phyloP scores from a whole-genome alignment of 2,888 invertebrate species.

The Orthosia gracilis region DNA sequence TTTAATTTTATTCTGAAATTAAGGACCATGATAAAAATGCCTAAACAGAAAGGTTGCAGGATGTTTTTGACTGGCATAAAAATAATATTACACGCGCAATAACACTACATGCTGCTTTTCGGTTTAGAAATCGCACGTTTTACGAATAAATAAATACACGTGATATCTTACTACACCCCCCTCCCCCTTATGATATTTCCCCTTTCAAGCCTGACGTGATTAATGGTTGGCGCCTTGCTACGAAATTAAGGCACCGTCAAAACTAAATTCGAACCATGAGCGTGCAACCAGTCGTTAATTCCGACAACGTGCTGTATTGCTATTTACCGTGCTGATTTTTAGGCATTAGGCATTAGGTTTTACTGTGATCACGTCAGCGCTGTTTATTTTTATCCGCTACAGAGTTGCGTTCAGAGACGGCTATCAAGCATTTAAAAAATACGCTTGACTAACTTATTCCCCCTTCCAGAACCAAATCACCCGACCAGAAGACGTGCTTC shows the following conservation, averaged over 20 bases:
- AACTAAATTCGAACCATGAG: not conserved
- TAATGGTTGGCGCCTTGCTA: too few relatives aligned
- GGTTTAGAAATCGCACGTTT: too few relatives aligned
- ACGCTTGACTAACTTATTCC: constrained; percentile 9
- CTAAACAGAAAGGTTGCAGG: too few relatives aligned
- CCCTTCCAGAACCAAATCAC: constrained; percentile 65
- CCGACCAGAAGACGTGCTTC: constrained; percentile 83
- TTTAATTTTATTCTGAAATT: too few relatives aligned
- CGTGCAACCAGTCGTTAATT: not conserved
- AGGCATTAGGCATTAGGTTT: not conserved
- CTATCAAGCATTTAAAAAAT: not conserved
- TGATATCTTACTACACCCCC: too few relatives aligned
- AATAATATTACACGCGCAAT: too few relatives aligned
- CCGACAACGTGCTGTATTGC: not conserved
- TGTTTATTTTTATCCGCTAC: not conserved
- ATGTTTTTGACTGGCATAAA: too few relatives aligned
- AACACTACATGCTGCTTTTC: too few relatives aligned
- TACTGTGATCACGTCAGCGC: not conserved
- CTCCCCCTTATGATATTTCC: too few relatives aligned
- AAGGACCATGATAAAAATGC: too few relatives aligned
- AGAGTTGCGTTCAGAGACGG: not conserved
- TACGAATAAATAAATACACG: too few relatives aligned
- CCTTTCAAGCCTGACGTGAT: too few relatives aligned
- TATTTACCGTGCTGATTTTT: not conserved
- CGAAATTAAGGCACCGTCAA: not conserved